Evolutionary conservation across 2,797 vertebrate species (phyloP).

Genomic region (Molothrus ater): DNA sequence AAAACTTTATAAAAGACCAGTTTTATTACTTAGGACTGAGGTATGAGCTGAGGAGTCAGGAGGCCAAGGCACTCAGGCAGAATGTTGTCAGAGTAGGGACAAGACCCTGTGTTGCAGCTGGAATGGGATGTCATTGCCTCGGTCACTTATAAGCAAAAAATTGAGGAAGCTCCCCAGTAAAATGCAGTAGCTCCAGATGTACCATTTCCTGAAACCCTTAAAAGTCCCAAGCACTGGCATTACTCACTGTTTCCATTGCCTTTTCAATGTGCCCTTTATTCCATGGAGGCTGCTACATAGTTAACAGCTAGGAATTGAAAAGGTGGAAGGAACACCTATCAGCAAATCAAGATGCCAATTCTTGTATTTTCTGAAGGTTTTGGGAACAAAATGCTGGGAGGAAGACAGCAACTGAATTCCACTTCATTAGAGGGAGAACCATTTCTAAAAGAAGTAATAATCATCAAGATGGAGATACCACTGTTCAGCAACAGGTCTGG

Average conservation of each 20-base stretch:
- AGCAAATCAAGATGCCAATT: not conserved
- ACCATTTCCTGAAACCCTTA: not conserved
- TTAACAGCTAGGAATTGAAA: not conserved
- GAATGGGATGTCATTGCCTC: not conserved
- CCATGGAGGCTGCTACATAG: not conserved
- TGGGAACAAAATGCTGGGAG: not conserved
- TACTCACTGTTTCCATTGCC: not conserved
- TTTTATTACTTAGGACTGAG: not conserved
- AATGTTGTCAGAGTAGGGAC: rapidly evolving
- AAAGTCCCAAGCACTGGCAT: not conserved
- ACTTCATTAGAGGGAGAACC: not conserved
- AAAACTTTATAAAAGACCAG: not conserved
- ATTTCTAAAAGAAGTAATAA: slow-evolving; percentile 34
- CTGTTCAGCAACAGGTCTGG: not conserved
- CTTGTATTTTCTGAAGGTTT: not conserved
- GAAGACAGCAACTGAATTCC: not conserved
- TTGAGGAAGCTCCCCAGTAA: not conserved
- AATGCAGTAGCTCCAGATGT: not conserved
- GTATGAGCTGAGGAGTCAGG: not conserved
- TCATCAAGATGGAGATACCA: not conserved
- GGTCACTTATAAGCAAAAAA: not conserved
- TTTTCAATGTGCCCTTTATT: not conserved
- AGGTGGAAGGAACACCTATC: rapidly evolving
- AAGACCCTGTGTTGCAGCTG: not conserved
- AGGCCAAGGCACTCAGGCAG: not conserved